Evolutionary conservation across 1,140 invertebrate species (phyloP).

Genomic region (Apis florea): DNA sequence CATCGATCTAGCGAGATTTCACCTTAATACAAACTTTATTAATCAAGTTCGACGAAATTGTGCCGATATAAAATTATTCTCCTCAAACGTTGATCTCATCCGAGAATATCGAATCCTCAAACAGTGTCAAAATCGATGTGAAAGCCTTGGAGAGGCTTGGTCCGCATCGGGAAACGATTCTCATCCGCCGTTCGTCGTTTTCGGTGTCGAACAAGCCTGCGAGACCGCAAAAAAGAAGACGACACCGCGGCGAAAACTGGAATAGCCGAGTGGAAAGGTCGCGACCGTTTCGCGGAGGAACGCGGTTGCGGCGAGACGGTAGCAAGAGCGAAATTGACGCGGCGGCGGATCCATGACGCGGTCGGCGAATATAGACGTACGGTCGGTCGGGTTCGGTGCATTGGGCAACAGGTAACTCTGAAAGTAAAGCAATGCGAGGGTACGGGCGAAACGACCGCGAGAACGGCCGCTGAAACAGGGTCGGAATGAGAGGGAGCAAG

Average conservation of each 20-base stretch:
- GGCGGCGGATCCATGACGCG: slow-evolving; percentile 31
- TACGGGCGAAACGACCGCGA: slow-evolving; percentile 9
- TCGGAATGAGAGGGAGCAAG: slow-evolving; percentile 8
- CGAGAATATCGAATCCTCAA: too few relatives aligned
- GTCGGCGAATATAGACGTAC: slow-evolving; percentile 51
- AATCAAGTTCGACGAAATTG: too few relatives aligned
- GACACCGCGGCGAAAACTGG: neutral
- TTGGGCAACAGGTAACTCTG: slow-evolving; percentile 49
- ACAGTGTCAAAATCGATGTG: too few relatives aligned
- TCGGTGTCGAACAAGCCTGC: too few relatives aligned
- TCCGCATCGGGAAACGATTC: too few relatives aligned
- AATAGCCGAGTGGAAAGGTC: neutral
- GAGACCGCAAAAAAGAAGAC: neutral
- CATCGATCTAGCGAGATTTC: too few relatives aligned
- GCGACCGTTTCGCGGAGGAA: neutral
- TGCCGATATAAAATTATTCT: too few relatives aligned
- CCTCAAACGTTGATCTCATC: too few relatives aligned
- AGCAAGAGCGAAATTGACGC: slow-evolving; percentile 42
- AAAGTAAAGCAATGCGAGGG: slow-evolving; percentile 57
- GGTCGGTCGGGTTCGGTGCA: slow-evolving; percentile 9
- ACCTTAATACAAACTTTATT: too few relatives aligned
- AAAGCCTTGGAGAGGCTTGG: too few relatives aligned
- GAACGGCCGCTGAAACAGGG: slow-evolving; percentile 32
- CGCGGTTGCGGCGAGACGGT: slow-evolving; percentile 5
- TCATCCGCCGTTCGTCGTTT: too few relatives aligned